A percentile compares a stretch with the other conserved stretches of the same genome.
Evolutionary conservation across 64 coral and sea anemone species (phyloP).

Genomic region (Dendronephthya gigantea): DNA sequence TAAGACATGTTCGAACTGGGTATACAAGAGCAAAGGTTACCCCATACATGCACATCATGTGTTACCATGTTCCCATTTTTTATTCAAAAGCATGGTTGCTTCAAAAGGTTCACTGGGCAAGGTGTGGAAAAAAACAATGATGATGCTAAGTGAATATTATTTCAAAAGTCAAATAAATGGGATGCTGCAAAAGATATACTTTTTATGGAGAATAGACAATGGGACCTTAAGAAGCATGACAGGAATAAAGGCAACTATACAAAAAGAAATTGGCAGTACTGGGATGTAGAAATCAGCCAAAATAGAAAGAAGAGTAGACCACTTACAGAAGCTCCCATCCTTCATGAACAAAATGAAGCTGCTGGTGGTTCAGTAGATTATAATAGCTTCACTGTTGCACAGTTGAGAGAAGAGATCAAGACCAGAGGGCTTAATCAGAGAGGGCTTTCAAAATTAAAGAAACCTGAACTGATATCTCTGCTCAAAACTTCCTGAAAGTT

Average conservation of each 20-base stretch:
- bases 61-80: no score
- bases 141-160: not conserved
- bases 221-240: not conserved
- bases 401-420: conserved; percentile 40
- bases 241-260: not conserved
- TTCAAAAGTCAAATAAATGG: not conserved
- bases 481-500: not conserved
- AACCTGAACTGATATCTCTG: conserved; percentile 10
- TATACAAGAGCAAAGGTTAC: conserved; percentile 3
- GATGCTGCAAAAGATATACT: not conserved
- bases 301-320: conserved; percentile 10
- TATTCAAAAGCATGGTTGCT: not conserved
- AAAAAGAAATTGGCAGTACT: conserved; percentile 40
- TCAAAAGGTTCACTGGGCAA: not conserved
- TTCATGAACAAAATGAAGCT: not conserved
- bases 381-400: conserved; percentile 8
- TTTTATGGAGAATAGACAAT: not conserved
- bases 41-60: conserved; percentile 19
- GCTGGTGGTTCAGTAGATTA: not conserved
- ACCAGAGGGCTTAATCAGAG: conserved; percentile 27
- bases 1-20: not conserved
- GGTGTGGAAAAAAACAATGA: not conserved
- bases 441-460: conserved; percentile 34
- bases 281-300: not conserved
- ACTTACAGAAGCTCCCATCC: not conserved